Base-by-base conservation (phyloP, 2,113 vertebrate genomes). In the Antigone vipio region DNA sequence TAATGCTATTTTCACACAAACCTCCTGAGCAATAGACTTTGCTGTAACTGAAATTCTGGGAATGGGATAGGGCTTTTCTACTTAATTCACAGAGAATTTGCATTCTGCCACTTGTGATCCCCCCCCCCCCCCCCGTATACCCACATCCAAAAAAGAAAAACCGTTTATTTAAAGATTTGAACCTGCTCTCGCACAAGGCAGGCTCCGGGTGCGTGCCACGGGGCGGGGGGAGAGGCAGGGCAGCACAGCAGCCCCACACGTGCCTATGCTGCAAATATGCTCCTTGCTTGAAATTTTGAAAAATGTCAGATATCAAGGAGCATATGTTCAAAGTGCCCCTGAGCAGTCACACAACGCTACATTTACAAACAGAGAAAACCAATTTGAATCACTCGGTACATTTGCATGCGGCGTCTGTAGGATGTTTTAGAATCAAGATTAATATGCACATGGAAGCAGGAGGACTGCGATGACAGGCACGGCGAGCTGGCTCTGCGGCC, bases 401-500 rank as follows among this genome's bases (percentile, higher is more conserved):
- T 97, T 92, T 96, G 93, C 95, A 95, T 95, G 88, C 20, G 3
- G 77, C 3, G 9, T 90, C 83, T 53, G 72, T 45, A 79, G 89
- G 86, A 77, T 71, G 82, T 44, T 94, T 96, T 64, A 53, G 96
- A 95, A 92, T 93, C 84, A 87, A 94, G 97, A 97, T 96, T 93
- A 97, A 97, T 83, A 78, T 73, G 92, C 83, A 68, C 64, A 24
- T 29, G 40, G 84, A 88, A 91, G 79, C 62, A 66, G 56, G 26
- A 29, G 60, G 82, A 73, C 22, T 11, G 30, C 6, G 9, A 12
- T 29, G 95, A 91, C 45, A 55, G 87, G 80, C 71, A 56, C 67
- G 47, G 30, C 0, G 11, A 86, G 77, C 11, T 6, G 1, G 45
- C 38, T 84, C 45, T 2, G 1, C 2, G 12, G n/a, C 63, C 35